Conservation (phyloP, 2,888 invertebrate genomes). For the Amiota mariae region DNA sequence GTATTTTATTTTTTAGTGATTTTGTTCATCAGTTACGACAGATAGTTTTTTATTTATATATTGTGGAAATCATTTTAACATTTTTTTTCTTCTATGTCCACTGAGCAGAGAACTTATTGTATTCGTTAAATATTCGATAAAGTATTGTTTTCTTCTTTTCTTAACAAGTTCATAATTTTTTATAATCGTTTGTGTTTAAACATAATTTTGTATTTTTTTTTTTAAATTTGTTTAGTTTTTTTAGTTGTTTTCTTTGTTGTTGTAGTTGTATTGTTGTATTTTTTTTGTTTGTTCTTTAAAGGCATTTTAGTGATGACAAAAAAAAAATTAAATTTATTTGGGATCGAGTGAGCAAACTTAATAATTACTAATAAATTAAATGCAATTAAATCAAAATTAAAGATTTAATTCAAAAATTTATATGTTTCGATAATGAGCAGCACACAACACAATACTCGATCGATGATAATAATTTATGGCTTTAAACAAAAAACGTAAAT, state of each 20-base stretch:
- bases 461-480: background rate
- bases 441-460: background rate
- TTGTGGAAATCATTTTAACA: conserved; percentile 2
- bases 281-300: background rate
- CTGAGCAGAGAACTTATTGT: conserved; percentile 31
- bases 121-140: conserved; percentile 22
- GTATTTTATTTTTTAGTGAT: background rate
- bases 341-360: background rate
- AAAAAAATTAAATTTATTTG: background rate
- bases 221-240: background rate
- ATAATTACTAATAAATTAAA: conserved; percentile 29
- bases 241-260: background rate
- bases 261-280: background rate
- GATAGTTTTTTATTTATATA: background rate
- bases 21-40: background rate
- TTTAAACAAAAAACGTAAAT: background rate
- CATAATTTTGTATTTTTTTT: conserved; percentile 3
- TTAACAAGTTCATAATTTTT: background rate
- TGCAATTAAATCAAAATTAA: conserved; percentile 16
- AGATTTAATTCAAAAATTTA: background rate
- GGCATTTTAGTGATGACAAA: conserved; percentile 16
- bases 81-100: conserved; percentile 6
- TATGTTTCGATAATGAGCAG: background rate
- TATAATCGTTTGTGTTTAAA: background rate
- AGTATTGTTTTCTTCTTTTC: background rate